Conservation (phyloP, 1,140 invertebrate genomes). For the Drosophila pruinosa region DNA sequence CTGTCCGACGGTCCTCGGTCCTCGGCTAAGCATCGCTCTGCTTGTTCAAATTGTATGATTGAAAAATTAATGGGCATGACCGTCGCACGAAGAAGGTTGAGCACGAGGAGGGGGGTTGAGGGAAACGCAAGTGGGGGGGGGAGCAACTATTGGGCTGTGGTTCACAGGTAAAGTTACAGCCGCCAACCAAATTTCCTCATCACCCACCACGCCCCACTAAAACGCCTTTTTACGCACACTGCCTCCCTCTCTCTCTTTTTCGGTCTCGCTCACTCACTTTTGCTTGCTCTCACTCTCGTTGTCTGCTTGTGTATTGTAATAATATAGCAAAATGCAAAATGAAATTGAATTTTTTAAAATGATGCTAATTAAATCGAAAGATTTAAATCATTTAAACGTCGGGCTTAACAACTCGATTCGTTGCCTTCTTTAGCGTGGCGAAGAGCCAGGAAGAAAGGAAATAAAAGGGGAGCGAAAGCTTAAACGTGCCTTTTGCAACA, state of each 20-base stretch:
- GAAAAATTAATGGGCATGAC: constrained; percentile 71
- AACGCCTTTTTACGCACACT: constrained; percentile 34
- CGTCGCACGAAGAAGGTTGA: not conserved
- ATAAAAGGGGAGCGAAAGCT: not conserved
- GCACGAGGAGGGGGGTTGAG: not conserved
- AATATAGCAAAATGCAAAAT: constrained; percentile 62
- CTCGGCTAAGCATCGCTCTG: constrained; percentile 20
- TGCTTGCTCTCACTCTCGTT: not conserved
- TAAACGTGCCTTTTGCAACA: too few species aligned
- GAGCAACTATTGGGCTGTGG: constrained; percentile 32
- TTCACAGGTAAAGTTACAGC: constrained; percentile 22
- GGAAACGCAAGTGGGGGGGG: not conserved
- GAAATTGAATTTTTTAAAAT: constrained; percentile 74
- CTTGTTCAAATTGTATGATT: constrained; percentile 70
- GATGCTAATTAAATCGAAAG: constrained; percentile 76
- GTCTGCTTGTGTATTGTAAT: constrained; percentile 53
- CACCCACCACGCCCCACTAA: not conserved
- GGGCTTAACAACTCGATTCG: constrained; percentile 19
- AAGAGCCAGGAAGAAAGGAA: too few species aligned
- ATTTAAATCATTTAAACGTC: constrained; percentile 60
- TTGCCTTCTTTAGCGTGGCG: not conserved
- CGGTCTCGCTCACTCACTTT: not conserved
- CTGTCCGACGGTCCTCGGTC: constrained; percentile 8
- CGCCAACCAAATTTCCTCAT: constrained; percentile 2
- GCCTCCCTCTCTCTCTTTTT: not conserved